Conservation (phyloP, 2,113 vertebrate species). For the Mellivora capensis region DNA sequence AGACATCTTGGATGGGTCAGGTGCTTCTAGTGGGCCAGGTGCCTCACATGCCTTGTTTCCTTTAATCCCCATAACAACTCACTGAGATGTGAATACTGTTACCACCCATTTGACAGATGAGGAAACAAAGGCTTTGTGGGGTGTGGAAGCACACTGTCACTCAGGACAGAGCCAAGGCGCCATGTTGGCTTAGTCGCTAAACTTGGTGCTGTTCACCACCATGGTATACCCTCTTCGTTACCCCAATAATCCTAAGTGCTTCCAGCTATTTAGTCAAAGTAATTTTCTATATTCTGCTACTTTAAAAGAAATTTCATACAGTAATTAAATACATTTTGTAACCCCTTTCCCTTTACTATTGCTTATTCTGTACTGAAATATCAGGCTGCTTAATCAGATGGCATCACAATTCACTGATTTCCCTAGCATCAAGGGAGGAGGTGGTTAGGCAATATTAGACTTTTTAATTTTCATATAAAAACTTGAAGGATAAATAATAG, state of each 20-base stretch:
- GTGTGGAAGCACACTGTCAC: background rate
- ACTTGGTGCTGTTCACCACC: background rate
- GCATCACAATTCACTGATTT: conserved; percentile 33
- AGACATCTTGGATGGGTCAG: too few relatives aligned
- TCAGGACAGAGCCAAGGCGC: accelerated
- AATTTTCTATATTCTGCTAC: background rate
- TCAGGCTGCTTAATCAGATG: background rate
- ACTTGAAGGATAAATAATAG: conserved; percentile 49
- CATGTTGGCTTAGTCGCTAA: too few relatives aligned
- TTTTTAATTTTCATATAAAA: conserved; percentile 58
- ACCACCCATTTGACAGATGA: background rate
- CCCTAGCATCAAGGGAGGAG: background rate
- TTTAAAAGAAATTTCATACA: background rate
- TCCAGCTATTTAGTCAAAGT: background rate
- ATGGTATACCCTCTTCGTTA: background rate
- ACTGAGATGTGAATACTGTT: background rate
- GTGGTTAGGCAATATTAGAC: background rate
- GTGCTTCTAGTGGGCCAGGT: background rate
- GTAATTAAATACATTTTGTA: background rate
- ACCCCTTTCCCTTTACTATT: background rate
- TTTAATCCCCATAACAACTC: background rate
- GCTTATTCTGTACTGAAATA: conserved; percentile 1
- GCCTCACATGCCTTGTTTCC: background rate
- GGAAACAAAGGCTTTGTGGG: background rate
- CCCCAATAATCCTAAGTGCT: background rate